phyloP scores from a whole-genome alignment of 1,140 invertebrate genomes.

The Amyelois transitella region DNA sequence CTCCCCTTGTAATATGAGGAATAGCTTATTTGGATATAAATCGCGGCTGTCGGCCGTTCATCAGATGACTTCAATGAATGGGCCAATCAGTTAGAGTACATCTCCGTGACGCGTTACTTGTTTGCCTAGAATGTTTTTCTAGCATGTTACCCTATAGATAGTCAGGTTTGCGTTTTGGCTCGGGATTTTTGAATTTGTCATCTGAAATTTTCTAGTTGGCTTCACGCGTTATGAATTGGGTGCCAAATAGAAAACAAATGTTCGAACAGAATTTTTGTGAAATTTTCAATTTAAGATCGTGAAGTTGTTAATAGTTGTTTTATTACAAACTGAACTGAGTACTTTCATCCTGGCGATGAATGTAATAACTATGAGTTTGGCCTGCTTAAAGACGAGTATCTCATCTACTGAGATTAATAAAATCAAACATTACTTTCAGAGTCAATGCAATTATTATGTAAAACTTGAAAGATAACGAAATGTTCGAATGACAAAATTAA shows the following conservation, averaged over 20 bases:
- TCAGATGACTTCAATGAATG: constrained; percentile 52
- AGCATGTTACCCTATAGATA: not conserved
- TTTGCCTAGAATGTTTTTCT: not conserved
- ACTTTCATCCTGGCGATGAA: no score
- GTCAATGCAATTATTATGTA: not conserved
- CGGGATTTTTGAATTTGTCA: not conserved
- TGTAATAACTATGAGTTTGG: no score
- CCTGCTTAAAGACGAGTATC: no score
- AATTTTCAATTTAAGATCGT: no score
- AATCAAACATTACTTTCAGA: no score
- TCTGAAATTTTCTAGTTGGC: not conserved
- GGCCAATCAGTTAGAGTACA: constrained; percentile 60
- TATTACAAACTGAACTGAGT: no score
- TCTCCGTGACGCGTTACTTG: not conserved
- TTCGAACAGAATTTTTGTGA: no score
- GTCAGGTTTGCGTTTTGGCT: not conserved
- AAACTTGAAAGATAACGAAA: not conserved
- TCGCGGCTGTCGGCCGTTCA: constrained; percentile 33
- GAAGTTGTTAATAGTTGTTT: no score
- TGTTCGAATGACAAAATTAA: not conserved
- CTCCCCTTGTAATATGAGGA: constrained; percentile 61
- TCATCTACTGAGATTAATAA: no score
- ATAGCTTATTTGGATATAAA: constrained; percentile 54
- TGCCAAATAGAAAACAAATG: not conserved
- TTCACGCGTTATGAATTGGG: not conserved